Evolutionary conservation across 2,888 invertebrate genomes (phyloP).

Genomic region (Heliconius aoede): DNA sequence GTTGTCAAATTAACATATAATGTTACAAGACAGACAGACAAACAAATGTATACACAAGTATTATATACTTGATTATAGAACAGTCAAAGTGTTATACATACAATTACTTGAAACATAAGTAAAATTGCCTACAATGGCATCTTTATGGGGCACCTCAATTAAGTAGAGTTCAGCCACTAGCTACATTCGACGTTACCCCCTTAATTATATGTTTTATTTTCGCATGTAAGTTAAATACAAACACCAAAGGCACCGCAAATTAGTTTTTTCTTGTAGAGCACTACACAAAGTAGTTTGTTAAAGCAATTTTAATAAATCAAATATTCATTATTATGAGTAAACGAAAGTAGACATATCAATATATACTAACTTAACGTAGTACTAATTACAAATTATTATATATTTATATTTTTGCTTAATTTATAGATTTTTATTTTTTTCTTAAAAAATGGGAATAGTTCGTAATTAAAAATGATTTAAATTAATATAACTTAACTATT

Average conservation of each 20-base stretch:
- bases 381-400: not conserved
- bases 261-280: constrained; percentile 28
- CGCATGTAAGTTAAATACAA: constrained; percentile 1
- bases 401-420: not conserved
- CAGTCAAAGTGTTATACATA: constrained; percentile 11
- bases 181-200: constrained; percentile 7
- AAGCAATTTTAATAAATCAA: constrained; percentile 20
- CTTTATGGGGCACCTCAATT: constrained; percentile 20
- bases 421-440: too few relatives aligned
- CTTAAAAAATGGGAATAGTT: not conserved
- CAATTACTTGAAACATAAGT: constrained; percentile 22
- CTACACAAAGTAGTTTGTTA: constrained; percentile 10
- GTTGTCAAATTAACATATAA: constrained; percentile 2
- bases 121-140: constrained; percentile 23
- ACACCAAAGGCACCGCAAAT: constrained; percentile 38
- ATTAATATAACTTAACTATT: too few relatives aligned
- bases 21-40: not conserved
- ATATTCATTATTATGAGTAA: not conserved
- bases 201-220: constrained; percentile 20
- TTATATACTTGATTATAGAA: constrained; percentile 10
- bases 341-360: not conserved
- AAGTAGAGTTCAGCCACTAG: not conserved
- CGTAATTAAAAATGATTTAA: not conserved
- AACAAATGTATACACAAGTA: not conserved
- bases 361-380: too few relatives aligned